These are phyloP conservation scores for Physeter macrocephalus DNA, from an alignment of 2,113 vertebrate species.

Conservation along the genomic window DNA sequence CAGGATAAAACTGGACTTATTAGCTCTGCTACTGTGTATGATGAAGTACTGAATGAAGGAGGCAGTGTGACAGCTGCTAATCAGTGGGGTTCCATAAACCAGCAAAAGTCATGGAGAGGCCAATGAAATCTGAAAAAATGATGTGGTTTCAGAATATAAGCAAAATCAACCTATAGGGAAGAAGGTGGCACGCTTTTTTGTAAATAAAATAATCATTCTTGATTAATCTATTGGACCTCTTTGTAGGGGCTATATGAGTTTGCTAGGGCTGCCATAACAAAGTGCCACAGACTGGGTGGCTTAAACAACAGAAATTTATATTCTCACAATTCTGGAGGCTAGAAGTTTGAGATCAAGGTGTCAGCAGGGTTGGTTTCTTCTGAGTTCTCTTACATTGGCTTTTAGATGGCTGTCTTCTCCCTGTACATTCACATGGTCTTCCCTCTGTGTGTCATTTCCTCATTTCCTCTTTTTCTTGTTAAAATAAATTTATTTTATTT, in stretches of 20 bases:
- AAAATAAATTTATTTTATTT: too few relatives aligned
- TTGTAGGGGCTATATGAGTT: not conserved
- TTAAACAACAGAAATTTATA: not conserved
- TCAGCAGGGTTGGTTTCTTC: not conserved
- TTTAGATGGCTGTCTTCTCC: not conserved
- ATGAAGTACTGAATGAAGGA: not conserved
- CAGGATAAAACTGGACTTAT: not conserved
- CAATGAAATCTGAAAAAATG: conserved; percentile 9
- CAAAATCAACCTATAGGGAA: not conserved
- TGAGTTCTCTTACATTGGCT: not conserved
- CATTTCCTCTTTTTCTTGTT: not conserved
- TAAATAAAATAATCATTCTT: not conserved
- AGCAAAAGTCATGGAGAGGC: not conserved
- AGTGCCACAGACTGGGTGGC: not conserved
- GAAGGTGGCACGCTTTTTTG: not conserved
- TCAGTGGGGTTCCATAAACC: not conserved
- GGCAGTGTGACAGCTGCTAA: not conserved
- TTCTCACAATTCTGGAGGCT: not conserved
- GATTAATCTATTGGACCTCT: not conserved
- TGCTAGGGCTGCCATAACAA: not conserved
- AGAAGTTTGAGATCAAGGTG: not conserved
- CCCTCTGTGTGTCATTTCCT: not conserved
- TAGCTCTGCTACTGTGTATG: not conserved
- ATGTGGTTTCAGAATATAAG: conserved; percentile 15
- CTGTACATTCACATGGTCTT: not conserved